Evolutionary conservation across 2,797 vertebrate species (phyloP).

Genomic region (Danio albolineatus): DNA sequence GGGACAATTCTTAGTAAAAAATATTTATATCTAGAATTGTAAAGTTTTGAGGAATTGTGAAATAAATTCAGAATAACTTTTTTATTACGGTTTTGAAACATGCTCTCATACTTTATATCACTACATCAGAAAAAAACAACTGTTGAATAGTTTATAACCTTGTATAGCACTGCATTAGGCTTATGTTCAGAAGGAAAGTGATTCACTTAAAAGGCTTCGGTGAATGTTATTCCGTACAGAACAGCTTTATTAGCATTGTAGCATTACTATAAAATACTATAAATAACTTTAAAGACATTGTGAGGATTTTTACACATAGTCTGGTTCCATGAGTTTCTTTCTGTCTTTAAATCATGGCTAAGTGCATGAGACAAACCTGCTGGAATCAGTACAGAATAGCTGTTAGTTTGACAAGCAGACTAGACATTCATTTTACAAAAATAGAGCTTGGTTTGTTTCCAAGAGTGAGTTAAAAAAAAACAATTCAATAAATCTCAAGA

Average conservation of each 20-base stretch:
- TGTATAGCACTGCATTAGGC: slow-evolving; percentile 1
- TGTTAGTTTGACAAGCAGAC: not conserved
- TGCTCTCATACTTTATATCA: too few species aligned
- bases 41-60: too few species aligned
- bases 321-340: slow-evolving; percentile 14
- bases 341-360: slow-evolving; percentile 1
- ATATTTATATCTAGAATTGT: too few species aligned
- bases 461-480: not conserved
- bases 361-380: slow-evolving; percentile 1
- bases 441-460: slow-evolving; percentile 12
- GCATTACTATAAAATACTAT: slow-evolving; percentile 4
- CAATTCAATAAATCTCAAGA: not conserved
- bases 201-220: slow-evolving; percentile 12
- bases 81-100: too few species aligned
- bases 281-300: slow-evolving; percentile 14
- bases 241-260: slow-evolving; percentile 7
- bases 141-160: not conserved
- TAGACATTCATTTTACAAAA: slow-evolving; percentile 1
- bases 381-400: not conserved
- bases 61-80: too few species aligned
- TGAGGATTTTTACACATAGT: slow-evolving; percentile 15
- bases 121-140: not conserved
- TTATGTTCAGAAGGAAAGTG: slow-evolving; percentile 2
- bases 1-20: too few species aligned
- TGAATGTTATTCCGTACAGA: slow-evolving; percentile 10